phyloP scores from a whole-genome alignment of 1,140 invertebrate species.

The Tribolium castaneum region DNA sequence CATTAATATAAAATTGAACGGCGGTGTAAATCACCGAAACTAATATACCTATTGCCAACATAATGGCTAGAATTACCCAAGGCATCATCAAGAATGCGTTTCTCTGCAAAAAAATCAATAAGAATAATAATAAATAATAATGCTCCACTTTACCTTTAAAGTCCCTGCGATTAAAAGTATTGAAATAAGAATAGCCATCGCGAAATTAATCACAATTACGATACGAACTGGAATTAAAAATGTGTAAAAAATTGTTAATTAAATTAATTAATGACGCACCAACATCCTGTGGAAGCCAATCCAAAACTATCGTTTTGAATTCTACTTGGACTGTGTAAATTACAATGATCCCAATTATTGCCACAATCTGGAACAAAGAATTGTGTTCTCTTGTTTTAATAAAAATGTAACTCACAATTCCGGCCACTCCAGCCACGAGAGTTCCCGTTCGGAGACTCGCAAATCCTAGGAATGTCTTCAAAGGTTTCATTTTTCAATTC shows the following conservation, averaged over 20 bases:
- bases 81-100: constrained; percentile 84
- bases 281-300: constrained; percentile 67
- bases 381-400: constrained; percentile 65
- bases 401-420: constrained; percentile 70
- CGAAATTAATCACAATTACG: constrained; percentile 82
- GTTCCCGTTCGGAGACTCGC: constrained; percentile 77
- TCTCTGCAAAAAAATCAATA: constrained; percentile 67
- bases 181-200: constrained; percentile 84
- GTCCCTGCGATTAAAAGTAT: constrained; percentile 79
- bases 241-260: constrained; percentile 37
- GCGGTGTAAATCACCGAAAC: constrained; percentile 82
- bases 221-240: constrained; percentile 73
- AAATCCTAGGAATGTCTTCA: constrained; percentile 69
- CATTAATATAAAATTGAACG: constrained; percentile 76
- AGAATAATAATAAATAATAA: constrained; percentile 25
- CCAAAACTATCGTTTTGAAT: constrained; percentile 78
- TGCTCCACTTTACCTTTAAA: constrained; percentile 70
- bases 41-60: constrained; percentile 77
- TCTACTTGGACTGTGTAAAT: constrained; percentile 69
- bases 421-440: constrained; percentile 73
- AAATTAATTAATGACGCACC: constrained; percentile 56
- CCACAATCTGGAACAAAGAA: constrained; percentile 66
- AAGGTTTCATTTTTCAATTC: constrained; percentile 14
- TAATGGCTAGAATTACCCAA: constrained; percentile 82
- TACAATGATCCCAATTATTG: constrained; percentile 69